Base-by-base conservation (phyloP, 2,888 invertebrate genomes). In the Pantelozetes paolii region DNA sequence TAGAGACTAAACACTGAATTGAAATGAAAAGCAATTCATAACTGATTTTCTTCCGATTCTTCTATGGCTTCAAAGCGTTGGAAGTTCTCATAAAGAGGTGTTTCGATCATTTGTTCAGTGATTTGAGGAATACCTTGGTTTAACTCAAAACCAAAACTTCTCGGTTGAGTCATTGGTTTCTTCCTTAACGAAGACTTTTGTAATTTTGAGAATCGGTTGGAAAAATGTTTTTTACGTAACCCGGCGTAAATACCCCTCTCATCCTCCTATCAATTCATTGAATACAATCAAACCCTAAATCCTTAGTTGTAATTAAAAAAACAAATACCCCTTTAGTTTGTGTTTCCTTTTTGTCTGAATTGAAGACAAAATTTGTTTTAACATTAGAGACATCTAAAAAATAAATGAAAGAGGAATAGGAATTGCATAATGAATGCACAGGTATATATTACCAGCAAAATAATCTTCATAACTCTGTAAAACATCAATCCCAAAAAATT, bases 401-500 rank as follows among this genome's bases (percentile, higher is more conserved):
- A n/a, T n/a, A n/a, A n/a, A n/a, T n/a, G n/a, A n/a, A n/a, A n/a
- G n/a, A n/a, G n/a, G n/a, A n/a, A n/a, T n/a, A n/a, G n/a, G n/a
- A n/a, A 40, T 40, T 40, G 40, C 40, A 48, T 15, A 20, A 11
- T 62, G 3, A 62, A 11, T 18, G 5, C 3, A 62, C 80, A 82
- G 81, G 81, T 20, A 8, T 8, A 8, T 15, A 59, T 30, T 9
- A 85, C 85, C 82, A 42, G 83, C 78, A 77, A 84, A 82, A 62
- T 81, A 82, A 79, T 86, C 85, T 74, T 86, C 85, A 72, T 84
- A 84, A 77, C 83, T 83, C 50, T 82, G 81, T 11, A 86, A 80
- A 5, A 85, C 85, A 79, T 86, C 85, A 20, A 85, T 81, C 0
- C 84, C 85, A 78, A 86, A 85, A 78, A 85, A 85, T 15, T 80